A percentile compares a stretch with the other conserved stretches of the same genome.
Conservation (phyloP, 2,888 invertebrate species). For the Hylaea fasciaria region DNA sequence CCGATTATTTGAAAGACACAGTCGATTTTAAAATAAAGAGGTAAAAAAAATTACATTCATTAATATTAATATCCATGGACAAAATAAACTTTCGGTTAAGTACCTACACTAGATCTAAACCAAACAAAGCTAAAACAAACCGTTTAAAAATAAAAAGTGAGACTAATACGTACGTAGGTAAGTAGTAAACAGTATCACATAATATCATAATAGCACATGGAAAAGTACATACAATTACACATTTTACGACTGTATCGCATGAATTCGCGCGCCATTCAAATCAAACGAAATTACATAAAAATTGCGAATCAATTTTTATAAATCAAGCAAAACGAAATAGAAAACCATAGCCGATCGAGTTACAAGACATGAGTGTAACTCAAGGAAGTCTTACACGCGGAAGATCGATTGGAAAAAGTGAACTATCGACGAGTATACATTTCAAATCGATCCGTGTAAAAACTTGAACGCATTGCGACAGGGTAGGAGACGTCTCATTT, state of each 20-base stretch:
- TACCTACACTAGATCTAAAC: too few species aligned
- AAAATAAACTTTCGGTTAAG: too few species aligned
- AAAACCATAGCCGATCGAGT: slow-evolving; percentile 26
- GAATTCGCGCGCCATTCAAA: slow-evolving; percentile 17
- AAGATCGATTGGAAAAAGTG: slow-evolving; percentile 21
- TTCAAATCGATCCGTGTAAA: slow-evolving; percentile 31
- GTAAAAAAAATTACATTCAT: too few species aligned
- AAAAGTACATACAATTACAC: too few species aligned
- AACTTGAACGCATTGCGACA: slow-evolving; percentile 6
- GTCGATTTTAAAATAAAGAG: too few species aligned
- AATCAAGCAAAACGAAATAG: slow-evolving; percentile 21
- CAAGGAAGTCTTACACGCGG: slow-evolving; percentile 28
- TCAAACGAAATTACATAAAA: slow-evolving; percentile 15
- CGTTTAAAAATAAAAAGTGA: too few species aligned
- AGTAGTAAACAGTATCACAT: too few species aligned
- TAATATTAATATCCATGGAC: too few species aligned
- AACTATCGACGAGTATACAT: slow-evolving; percentile 12
- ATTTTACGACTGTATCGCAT: slow-evolving; percentile 5
- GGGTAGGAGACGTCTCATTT: slow-evolving; percentile 8
- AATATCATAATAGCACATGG: too few species aligned
- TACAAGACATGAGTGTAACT: slow-evolving; percentile 15
- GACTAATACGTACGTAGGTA: too few species aligned
- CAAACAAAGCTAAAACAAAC: too few species aligned
- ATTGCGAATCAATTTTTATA: slow-evolving; percentile 3
- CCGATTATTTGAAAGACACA: too few species aligned